A percentile compares a stretch with the other conserved stretches of the same genome.
Conservation (phyloP, 2,797 vertebrate species). For the Fratercula arctica region DNA sequence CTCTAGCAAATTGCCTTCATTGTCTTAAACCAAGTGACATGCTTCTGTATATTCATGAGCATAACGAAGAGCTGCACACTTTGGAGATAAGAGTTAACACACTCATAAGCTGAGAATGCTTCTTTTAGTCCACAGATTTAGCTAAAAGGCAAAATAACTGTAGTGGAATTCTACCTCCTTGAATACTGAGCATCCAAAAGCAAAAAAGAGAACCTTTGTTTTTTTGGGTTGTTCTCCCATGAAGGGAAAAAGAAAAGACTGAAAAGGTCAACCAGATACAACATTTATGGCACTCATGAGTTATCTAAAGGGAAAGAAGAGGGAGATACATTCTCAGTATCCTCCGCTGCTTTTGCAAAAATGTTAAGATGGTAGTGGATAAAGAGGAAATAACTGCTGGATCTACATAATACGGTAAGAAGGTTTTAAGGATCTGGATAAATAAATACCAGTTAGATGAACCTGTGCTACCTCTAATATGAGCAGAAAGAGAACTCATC, state of each 20-base stretch:
- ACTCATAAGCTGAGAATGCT: neutral
- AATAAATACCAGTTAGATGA: neutral
- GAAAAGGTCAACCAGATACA: neutral
- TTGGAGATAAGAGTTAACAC: neutral
- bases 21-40: neutral
- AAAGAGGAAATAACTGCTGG: neutral
- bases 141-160: neutral
- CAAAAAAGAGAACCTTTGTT: neutral
- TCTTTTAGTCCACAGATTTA: neutral
- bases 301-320: neutral
- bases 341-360: neutral
- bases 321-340: neutral
- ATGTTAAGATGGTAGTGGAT: neutral
- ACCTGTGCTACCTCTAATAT: neutral
- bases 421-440: neutral
- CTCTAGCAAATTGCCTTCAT: neutral
- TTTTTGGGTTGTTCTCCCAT: neutral
- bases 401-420: neutral
- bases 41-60: neutral
- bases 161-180: neutral
- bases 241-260: neutral
- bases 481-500: neutral
- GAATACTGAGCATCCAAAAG: neutral
- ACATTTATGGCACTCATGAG: neutral
- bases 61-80: neutral